Conservation (phyloP, 2,888 invertebrate species). For the Andrena marginata region DNA sequence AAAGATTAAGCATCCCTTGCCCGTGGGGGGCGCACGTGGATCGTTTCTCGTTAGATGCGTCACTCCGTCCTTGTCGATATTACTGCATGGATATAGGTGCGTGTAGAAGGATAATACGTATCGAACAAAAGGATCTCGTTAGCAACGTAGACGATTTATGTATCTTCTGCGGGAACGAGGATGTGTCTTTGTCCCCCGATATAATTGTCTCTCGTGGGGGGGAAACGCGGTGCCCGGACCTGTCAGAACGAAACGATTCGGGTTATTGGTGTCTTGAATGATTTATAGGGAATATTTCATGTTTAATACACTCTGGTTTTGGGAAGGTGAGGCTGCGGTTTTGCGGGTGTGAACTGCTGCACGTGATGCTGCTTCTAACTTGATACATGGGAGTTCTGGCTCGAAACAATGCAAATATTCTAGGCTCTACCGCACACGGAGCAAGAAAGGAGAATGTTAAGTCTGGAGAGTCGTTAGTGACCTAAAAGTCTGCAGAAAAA, state of each 20-base stretch:
- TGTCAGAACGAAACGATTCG: background rate
- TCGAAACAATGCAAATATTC: background rate
- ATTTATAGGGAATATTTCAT: slow-evolving; percentile 14
- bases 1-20: slow-evolving; percentile 71
- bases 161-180: slow-evolving; percentile 22
- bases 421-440: too few relatives aligned
- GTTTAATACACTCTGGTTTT: slow-evolving; percentile 25
- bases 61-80: slow-evolving; percentile 58
- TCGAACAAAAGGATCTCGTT: slow-evolving; percentile 61
- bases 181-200: slow-evolving; percentile 45
- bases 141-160: slow-evolving; percentile 46
- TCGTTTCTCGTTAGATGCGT: slow-evolving; percentile 65
- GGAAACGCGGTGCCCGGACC: slow-evolving; percentile 16
- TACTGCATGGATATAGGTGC: slow-evolving; percentile 59
- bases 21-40: slow-evolving; percentile 60
- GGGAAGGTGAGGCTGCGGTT: slow-evolving; percentile 38
- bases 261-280: slow-evolving; percentile 16
- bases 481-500: background rate
- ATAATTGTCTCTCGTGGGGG: slow-evolving; percentile 32
- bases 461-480: background rate
- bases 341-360: background rate
- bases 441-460: too few relatives aligned
- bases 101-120: slow-evolving; percentile 40
- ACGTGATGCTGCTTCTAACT: background rate
- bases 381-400: background rate